Evolutionary conservation across 2,113 vertebrate genomes (phyloP).

Genomic region (Apodemus speciosus): DNA sequence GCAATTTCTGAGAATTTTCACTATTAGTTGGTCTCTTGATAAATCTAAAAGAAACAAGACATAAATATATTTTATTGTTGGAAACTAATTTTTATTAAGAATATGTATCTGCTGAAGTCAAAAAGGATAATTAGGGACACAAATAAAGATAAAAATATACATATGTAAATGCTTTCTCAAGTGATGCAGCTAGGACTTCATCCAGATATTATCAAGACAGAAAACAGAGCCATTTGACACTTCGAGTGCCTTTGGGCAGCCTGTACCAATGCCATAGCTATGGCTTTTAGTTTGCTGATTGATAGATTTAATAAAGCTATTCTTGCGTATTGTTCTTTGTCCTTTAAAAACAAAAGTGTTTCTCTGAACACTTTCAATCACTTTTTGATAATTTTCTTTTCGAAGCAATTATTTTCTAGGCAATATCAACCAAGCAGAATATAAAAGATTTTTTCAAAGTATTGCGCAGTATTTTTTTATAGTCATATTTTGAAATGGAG

Average conservation of each 20-base stretch:
- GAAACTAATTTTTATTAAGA: neutral
- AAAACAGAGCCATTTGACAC: slow-evolving; percentile 46
- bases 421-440: slow-evolving; percentile 32
- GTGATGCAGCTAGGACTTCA: slow-evolving; percentile 15
- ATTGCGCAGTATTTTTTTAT: neutral
- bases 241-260: slow-evolving; percentile 59
- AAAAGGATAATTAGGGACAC: neutral
- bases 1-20: neutral
- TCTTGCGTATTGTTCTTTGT: slow-evolving; percentile 54
- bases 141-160: neutral
- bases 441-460: neutral
- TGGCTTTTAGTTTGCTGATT: slow-evolving; percentile 57
- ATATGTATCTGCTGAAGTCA: neutral
- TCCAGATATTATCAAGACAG: slow-evolving; percentile 50
- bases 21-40: neutral
- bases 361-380: neutral
- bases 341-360: slow-evolving; percentile 59
- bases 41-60: neutral
- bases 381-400: neutral
- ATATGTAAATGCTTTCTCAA: slow-evolving; percentile 22
- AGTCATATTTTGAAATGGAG: neutral
- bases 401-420: slow-evolving; percentile 42
- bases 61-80: neutral
- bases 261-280: slow-evolving; percentile 58
- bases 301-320: slow-evolving; percentile 67